Evolutionary conservation across 1,140 invertebrate species (phyloP), one percentile per base, ranked within the genome.

Genomic region (Bombus huntii): DNA sequence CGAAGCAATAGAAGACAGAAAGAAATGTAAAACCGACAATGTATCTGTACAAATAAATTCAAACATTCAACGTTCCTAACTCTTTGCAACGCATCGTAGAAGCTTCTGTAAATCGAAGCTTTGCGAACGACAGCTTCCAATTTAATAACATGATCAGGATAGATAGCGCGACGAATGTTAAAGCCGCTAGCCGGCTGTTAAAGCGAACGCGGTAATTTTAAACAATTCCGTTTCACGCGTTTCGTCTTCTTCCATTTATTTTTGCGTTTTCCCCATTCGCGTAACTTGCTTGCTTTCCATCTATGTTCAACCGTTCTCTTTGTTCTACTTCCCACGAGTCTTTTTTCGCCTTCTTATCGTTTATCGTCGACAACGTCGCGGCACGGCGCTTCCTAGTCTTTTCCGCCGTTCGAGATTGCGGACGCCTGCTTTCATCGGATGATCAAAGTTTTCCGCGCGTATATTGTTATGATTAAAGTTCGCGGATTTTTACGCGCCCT

Each of bases 131-230:
- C 44, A 47, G 74, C 74, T 78, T 59, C 62, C n/a, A 44, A 57
- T 47, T 70, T 76, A 77, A 83, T 83, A 47, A 71, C 3, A 37
- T 12, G 47, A 65, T 37, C 72, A 66, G 47, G 18, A 53, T 0
- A 53, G 42, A 65, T 15, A 73, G 44, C 25, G 31, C 25, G 34
- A 42, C 3, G 65, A 28, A 70, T 10, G 31, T 31, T 31, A 31
- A 31, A 31, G 9, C 9, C 13, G n/a, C 22, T 18, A 12, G 2
- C 22, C 47, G 81, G 15, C 13, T n/a, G 73, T 83, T 76, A 83
- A 86, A 72, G 34, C 80, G 76, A 81, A 82, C 82, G 87, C 85
- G 89, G 78, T 71, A 92, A 92, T 92, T 90, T 87, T 85, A 78
- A 79, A 77, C 87, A 86, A 92, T 89, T 86, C 85, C 86, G 88